Conservation (phyloP, 2,113 vertebrate species). For the Hemichromis elongatus region DNA sequence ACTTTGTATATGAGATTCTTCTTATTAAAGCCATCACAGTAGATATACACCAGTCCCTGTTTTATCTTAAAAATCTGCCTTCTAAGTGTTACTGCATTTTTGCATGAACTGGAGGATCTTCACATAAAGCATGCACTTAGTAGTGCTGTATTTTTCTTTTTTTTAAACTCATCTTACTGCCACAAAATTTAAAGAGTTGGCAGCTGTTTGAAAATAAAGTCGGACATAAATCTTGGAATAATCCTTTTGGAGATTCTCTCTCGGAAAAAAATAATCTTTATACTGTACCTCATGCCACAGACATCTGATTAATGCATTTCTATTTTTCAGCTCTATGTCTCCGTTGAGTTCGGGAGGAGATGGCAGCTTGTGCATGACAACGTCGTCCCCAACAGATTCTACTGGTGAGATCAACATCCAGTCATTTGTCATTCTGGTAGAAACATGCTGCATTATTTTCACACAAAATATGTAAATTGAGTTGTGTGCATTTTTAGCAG, state of each 20-base stretch:
- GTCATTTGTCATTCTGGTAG: neutral
- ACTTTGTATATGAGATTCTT: neutral
- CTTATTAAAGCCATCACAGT: neutral
- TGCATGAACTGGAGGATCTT: neutral
- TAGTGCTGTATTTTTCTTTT: neutral
- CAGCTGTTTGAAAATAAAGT: constrained; percentile 23
- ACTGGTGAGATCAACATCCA: constrained; percentile 81
- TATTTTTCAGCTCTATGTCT: constrained; percentile 84
- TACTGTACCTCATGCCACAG: neutral
- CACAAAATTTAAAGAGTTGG: neutral
- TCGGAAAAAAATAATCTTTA: neutral
- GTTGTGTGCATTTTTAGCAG: neutral
- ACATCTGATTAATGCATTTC: constrained; percentile 19
- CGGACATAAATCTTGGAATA: constrained; percentile 7
- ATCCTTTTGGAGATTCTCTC: neutral
- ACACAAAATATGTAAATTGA: neutral
- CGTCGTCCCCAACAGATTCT: constrained; percentile 90
- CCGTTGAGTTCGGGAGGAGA: constrained; percentile 89
- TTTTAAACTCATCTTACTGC: neutral
- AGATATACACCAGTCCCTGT: neutral
- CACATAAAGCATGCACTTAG: neutral
- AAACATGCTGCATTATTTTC: neutral
- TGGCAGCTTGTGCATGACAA: constrained; percentile 89
- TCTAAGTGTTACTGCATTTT: neutral
- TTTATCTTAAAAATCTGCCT: neutral